Base-by-base conservation (phyloP, 2,113 vertebrate genomes). In the Chaenocephalus aceratus region DNA sequence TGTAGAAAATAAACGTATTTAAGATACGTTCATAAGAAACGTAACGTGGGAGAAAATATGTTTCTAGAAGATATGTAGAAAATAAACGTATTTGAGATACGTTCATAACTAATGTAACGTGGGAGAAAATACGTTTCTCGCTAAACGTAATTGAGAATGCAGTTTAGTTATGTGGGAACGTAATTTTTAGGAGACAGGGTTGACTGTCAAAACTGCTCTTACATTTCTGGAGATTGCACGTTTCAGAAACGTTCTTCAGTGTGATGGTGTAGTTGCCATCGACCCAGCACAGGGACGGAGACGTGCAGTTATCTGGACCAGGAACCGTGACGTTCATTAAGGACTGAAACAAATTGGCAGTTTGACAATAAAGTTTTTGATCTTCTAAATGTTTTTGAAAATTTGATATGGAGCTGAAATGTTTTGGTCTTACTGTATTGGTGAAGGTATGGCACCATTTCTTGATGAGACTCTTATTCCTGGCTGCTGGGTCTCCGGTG, bases 401-500 rank as follows among this genome's bases (percentile, higher is more conserved):
- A 60, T 57, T 26, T 71, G 4, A 2, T 49, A 16, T 1, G 0
- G 9, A 16, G 23, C 23, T 46, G 23, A 56, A 23, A 30, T 48
- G 51, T 14, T 60, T 64, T 58, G 9, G 72, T 92, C 96, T 94
- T 89, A 98, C 97, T 89, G 92, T 71, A 1, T 94, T 96, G 21
- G 89, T 96, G 30, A 94, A 79, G 2, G 96, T 96, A 80, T 93
- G 74, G 70, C 97, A 99, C 96, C 97, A 99, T 58, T 64, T 75
- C 87, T 96, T 96, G 84, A 99, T 86, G 41, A 99, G 93, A 91
- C 96, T 98, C 94, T 92, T 97, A 77, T 98, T 96, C 83, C 90
- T 90, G 51, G 96, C 96, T 10, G 75, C 78, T 68, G 93, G 85
- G 13, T 97, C 84, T 3, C 96, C 96, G 1, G 82, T 95, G 54